Evolutionary conservation across 2,888 invertebrate species (phyloP).

Genomic region (Dicyrtoma fusca): DNA sequence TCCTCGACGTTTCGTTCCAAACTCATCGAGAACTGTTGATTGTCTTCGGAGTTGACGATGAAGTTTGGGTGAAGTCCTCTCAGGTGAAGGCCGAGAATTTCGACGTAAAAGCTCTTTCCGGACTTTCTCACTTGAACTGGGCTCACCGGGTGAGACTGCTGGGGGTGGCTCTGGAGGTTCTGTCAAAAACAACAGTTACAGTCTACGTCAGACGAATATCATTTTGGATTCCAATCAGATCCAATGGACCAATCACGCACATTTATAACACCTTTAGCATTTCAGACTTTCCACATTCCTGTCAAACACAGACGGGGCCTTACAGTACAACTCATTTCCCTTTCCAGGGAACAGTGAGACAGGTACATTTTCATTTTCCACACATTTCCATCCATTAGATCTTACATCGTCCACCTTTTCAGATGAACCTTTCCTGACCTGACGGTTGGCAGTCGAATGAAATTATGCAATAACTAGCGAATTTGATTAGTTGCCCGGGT

Average conservation of each 20-base stretch:
- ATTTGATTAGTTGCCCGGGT: too few relatives aligned
- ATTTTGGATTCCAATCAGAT: not conserved
- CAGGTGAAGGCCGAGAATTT: constrained; percentile 59
- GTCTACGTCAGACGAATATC: constrained; percentile 6
- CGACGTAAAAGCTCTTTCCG: constrained; percentile 58
- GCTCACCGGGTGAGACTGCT: constrained; percentile 52
- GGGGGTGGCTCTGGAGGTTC: constrained; percentile 48
- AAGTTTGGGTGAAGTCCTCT: constrained; percentile 61
- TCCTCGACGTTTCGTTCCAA: constrained; percentile 56
- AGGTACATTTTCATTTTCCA: not conserved
- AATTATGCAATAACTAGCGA: too few relatives aligned
- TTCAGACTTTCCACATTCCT: too few relatives aligned
- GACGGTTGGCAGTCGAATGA: too few relatives aligned
- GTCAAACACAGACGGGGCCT: too few relatives aligned
- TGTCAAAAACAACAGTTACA: constrained; percentile 26
- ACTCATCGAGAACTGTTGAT: constrained; percentile 84
- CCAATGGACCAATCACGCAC: not conserved
- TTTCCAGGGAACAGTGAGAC: too few relatives aligned
- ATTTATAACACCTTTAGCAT: too few relatives aligned
- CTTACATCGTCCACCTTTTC: too few relatives aligned
- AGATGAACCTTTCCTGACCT: too few relatives aligned
- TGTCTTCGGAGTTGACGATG: constrained; percentile 80
- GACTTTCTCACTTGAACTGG: constrained; percentile 54
- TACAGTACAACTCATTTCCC: too few relatives aligned
- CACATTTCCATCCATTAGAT: too few relatives aligned